phyloP scores from a whole-genome alignment of 1,140 invertebrate species.

The Cyrtorhinus lividipennis region DNA sequence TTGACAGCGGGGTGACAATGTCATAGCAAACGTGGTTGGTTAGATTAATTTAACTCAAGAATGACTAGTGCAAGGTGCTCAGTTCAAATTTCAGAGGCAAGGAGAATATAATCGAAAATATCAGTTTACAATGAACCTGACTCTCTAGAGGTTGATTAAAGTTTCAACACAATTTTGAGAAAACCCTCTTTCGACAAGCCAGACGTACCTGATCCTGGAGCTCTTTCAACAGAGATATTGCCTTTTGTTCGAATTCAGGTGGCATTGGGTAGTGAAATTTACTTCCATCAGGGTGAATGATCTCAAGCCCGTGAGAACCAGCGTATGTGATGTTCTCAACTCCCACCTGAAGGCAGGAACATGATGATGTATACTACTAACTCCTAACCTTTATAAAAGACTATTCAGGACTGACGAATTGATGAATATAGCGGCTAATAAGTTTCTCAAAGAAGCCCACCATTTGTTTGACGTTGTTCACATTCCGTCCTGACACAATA shows the following conservation, averaged over 20 bases:
- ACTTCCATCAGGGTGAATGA: constrained; percentile 74
- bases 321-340: constrained; percentile 82
- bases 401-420: too few species aligned
- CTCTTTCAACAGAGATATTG: constrained; percentile 56
- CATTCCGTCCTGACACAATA: constrained; percentile 71
- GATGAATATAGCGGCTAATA: too few species aligned
- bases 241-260: constrained; percentile 65
- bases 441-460: too few species aligned
- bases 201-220: constrained; percentile 58
- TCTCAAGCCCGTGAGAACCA: constrained; percentile 79
- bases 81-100: too few species aligned
- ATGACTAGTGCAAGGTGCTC: background rate
- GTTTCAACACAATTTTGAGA: background rate
- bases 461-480: constrained; percentile 78
- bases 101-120: too few species aligned
- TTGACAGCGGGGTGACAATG: background rate
- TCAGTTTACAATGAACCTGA: background rate
- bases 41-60: constrained; percentile 14
- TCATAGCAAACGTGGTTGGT: background rate
- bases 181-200: background rate
- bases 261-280: constrained; percentile 85
- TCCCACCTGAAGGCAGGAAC: constrained; percentile 41
- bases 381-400: too few species aligned
- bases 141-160: too few species aligned
- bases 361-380: too few species aligned